Base-by-base conservation (phyloP, 2,888 invertebrate genomes). In the Reticulitermes lucifugus region DNA sequence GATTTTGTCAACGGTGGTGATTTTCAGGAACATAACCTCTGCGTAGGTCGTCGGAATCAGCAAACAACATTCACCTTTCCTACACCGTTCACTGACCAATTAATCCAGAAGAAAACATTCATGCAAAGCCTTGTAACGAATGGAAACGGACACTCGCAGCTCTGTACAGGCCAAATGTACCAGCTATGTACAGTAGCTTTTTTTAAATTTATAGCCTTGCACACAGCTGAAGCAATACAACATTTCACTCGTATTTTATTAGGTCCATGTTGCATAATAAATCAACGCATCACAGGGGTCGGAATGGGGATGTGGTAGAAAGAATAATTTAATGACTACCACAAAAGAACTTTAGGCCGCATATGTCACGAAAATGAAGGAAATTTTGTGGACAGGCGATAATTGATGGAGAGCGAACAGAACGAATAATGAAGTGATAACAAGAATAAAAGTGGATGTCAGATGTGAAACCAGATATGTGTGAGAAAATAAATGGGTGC, bases 241-340 rank as follows among this genome's bases (percentile, higher is more conserved):
- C 25, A 35, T 25, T 29, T 29, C n/a, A 71, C 29, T 4, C 35
- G 25, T 29, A 71, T 71, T 71, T 71, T 71, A 71, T 71, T 71
- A 71, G 71, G n/a, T 71, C n/a, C 71, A 14, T 71, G 71, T 71
- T 71, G 71, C 71, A 25, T 71, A 12, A 71, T 71, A 71, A 71
- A 71, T 71, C 71, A 71, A 71, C n/a, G 71, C 29, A 35, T 71
- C 29, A 35, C 14, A 25, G 25, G 25, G 14, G 71, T 35, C 7
- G 2, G n/a, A 71, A 71, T 12, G 46, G 10, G 46, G 29, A 71
- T 25, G 7, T 35, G 18, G 18, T 71, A 9, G n/a, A 25, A 9
- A 25, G n/a, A 25, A 71, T 7, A 0, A 29, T 71, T 35, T 7
- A 25, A 18, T 29, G 14, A 71, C 1, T 29, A 9, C 35, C 71